Evolutionary conservation across 2,888 invertebrate genomes (phyloP), one percentile per base, ranked within the genome.

Genomic region (Lycocerus yunnanus): DNA sequence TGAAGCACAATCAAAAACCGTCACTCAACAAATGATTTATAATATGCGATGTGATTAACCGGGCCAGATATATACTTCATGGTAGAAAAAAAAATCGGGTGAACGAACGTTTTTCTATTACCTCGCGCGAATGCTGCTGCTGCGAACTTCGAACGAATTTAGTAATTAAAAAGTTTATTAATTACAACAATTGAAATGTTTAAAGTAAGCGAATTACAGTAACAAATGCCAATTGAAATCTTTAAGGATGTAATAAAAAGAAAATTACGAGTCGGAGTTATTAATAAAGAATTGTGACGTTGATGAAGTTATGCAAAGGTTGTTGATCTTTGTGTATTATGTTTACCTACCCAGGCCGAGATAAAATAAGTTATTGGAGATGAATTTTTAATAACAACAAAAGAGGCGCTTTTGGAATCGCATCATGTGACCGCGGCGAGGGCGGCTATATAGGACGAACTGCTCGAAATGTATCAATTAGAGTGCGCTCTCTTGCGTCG

Each of bases 21-120:
- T 80, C 80, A 79, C 78, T 80, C 79, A 78, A 69, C 78, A 73
- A 74, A 78, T 79, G 80, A 80, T 79, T 80, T 78, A 80, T 78
- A 73, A 73, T 74, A 69, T 71, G 76, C 70, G 67, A 79, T 69
- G 75, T 77, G 74, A 80, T 80, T 79, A 78, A 80, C 78, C 74
- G 78, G 76, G 77, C 77, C 79, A 76, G 78, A 74, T 77, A 74
- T 78, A 69, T 61, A 59, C 20, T 18, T 58, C n/a, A n/a, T n/a
- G n/a, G 27, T 24, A 69, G 21, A 27, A 71, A 63, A 58, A 72
- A 63, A 59, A 72, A 65, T 65, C 69, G 66, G 74, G 70, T 71
- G 75, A 75, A 75, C 59, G 75, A 72, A 75, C 71, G 71, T 71
- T 74, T 74, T 71, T 66, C 43, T 27, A 15, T 43, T n/a, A 13